phyloP scores from a whole-genome alignment of 2,888 invertebrate species.

The Macrophya annulata region DNA sequence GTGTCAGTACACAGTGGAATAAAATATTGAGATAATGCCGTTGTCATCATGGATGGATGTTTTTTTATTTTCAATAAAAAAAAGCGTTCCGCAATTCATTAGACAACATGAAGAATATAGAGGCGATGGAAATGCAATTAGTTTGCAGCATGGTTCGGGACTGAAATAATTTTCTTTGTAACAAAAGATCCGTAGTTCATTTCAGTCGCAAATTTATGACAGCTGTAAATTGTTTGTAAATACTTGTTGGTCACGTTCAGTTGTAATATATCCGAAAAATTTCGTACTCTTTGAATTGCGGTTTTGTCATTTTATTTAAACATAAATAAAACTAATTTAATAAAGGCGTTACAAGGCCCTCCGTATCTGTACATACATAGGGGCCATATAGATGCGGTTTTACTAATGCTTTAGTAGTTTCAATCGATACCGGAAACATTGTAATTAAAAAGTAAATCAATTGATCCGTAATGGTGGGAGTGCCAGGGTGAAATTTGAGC shows the following conservation, averaged over 20 bases:
- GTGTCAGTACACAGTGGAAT: not conserved
- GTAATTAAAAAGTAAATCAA: conserved; percentile 28
- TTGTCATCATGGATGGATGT: not conserved
- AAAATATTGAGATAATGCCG: not conserved
- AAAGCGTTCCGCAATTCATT: not conserved
- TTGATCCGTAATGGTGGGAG: not conserved
- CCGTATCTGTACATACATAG: not conserved
- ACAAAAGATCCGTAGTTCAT: not conserved
- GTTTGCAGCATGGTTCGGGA: not conserved
- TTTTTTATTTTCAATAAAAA: not conserved
- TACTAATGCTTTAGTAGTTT: conserved; percentile 30
- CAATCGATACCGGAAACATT: conserved; percentile 51
- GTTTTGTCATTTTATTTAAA: not conserved
- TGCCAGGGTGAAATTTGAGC: not conserved
- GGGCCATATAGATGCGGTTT: conserved; percentile 34
- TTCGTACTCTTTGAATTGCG: not conserved
- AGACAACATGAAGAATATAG: not conserved
- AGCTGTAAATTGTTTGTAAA: not conserved
- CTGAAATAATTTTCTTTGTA: not conserved
- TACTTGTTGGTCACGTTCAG: not conserved
- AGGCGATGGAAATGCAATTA: not conserved
- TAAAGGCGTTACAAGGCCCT: not conserved
- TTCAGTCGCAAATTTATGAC: not conserved
- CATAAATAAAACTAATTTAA: not conserved
- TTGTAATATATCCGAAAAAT: not conserved